phyloP scores from a whole-genome alignment of 2,113 vertebrate species.

The Cyprinodon variegatus region DNA sequence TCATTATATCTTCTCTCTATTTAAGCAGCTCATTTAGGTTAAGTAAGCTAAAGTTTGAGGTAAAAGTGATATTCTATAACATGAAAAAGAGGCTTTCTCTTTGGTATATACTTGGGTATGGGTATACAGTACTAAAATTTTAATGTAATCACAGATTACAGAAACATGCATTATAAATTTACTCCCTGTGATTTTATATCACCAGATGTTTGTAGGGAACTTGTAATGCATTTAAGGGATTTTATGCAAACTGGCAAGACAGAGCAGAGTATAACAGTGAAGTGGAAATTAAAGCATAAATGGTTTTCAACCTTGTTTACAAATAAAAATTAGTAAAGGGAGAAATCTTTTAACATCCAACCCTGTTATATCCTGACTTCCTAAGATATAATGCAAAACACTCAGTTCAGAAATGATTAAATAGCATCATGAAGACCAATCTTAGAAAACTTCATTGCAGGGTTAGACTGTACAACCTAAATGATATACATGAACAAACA shows the following conservation, averaged over 20 bases:
- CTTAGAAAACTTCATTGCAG: neutral
- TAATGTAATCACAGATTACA: no score
- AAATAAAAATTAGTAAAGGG: neutral
- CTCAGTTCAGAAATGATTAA: neutral
- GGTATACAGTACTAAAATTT: no score
- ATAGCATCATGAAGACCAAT: neutral
- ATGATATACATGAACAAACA: neutral
- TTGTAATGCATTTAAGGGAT: no score
- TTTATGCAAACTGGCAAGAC: neutral
- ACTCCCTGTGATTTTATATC: no score
- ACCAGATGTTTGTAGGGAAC: no score
- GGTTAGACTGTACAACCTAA: neutral
- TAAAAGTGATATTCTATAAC: no score
- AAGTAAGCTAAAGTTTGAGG: no score
- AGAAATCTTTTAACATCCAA: neutral
- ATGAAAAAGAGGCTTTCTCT: no score
- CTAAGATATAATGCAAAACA: neutral
- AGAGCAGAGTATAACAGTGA: neutral
- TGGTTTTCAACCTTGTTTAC: neutral
- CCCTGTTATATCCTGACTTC: neutral
- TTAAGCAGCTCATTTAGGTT: no score
- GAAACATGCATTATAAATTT: no score
- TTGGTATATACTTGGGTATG: no score
- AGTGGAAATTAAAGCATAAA: neutral
- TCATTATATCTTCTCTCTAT: no score